Conservation (phyloP, 2,113 vertebrate species). For the Corythaeola cristata region DNA sequence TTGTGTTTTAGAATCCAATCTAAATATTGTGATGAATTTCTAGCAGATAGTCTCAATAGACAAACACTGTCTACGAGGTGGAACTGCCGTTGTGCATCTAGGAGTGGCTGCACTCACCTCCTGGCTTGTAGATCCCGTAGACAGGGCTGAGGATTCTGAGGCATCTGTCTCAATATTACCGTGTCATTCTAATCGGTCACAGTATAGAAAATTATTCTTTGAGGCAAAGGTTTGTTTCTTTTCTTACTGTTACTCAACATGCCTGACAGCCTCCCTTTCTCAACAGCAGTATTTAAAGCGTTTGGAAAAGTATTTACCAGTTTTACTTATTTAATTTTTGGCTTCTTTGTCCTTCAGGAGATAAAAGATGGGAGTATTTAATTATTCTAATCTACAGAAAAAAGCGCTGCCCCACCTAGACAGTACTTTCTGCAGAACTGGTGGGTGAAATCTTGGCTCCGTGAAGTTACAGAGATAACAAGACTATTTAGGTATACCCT, state of each 20-base stretch:
- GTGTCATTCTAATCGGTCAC: not conserved
- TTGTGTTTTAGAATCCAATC: constrained; percentile 41
- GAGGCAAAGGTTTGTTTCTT: not conserved
- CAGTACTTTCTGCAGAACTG: not conserved
- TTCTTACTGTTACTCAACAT: not conserved
- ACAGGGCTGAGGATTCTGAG: not conserved
- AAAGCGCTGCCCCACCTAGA: not conserved
- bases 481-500: not conserved
- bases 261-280: not conserved
- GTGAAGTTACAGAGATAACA: not conserved
- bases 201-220: not conserved
- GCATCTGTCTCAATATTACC: not conserved
- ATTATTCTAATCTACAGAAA: not conserved
- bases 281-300: not conserved
- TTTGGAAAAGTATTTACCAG: not conserved
- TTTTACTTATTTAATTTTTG: not conserved
- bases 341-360: not conserved
- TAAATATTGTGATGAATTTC: constrained; percentile 57
- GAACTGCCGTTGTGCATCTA: not conserved
- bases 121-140: not conserved
- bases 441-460: not conserved
- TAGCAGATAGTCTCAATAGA: constrained; percentile 23
- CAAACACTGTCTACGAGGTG: not conserved
- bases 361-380: not conserved
- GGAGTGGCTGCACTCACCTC: not conserved